Base-by-base conservation (phyloP, 2,113 vertebrate species). In the Trogon surrucura region DNA sequence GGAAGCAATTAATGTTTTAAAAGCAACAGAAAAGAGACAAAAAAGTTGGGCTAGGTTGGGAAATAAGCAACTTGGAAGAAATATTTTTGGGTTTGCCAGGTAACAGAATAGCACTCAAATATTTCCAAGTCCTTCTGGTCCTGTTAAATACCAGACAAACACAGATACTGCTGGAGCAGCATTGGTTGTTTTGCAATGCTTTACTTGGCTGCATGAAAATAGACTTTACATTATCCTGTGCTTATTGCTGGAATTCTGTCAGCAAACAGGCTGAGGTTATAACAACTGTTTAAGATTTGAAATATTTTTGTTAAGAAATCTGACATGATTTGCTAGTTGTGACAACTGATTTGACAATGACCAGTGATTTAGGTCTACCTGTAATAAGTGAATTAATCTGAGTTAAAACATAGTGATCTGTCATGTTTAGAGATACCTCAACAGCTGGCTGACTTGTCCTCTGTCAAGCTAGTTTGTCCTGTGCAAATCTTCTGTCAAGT, bases 381-480 rank as follows among this genome's bases (percentile, higher is more conserved):
- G 97, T 98, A 98, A 98, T 98, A 98, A 98, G 98, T 97, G 98
- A 98, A 98, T 98, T 98, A 98, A 98, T 98, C 98, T 97, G 98
- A 98, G 97, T 98, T 98, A 98, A 98, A 99, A 98, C 98, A 98
- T 97, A 98, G 98, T 97, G 97, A 98, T 98, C 98, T 99, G 98
- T 98, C 98, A 99, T 98, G 98, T 98, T 98, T 97, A 97, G 89
- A 97, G 97, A 98, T 98, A 98, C 98, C 98, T 98, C 98, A 98
- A 98, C 98, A 99, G 98, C 98, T 99, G 98, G 98, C 98, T 98
- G 97, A 97, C 98, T 98, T 98, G 98, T 99, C 98, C 98, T 98
- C 98, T 98, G 98, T 98, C 98, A 99, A 97, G 96, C 94, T 98
- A 98, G 98, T 98, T 98, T 99, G 98, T 99, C 98, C 98, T 98